A percentile compares a stretch with the other conserved stretches of the same genome.
Conservation (phyloP, 2,797 vertebrate species). For the Betta splendens region DNA sequence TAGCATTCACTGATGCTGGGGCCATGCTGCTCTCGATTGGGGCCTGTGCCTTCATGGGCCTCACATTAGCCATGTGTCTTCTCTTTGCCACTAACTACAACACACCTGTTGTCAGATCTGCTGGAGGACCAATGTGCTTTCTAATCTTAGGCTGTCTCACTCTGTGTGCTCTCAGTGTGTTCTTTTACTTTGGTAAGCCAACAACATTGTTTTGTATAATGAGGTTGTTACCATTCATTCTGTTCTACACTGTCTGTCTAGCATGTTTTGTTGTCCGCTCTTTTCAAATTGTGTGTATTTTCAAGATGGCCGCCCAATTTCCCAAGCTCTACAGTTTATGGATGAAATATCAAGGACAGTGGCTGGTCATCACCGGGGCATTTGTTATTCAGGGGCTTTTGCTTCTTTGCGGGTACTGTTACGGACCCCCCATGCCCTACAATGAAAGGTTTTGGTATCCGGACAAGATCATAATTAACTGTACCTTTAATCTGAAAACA, state of each 20-base stretch:
- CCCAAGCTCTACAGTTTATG: constrained; percentile 78
- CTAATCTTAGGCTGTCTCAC: constrained; percentile 83
- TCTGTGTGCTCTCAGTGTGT: constrained; percentile 72
- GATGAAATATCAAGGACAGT: constrained; percentile 79
- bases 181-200: constrained; percentile 82
- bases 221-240: constrained; percentile 64
- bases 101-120: constrained; percentile 86
- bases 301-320: constrained; percentile 83
- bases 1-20: constrained; percentile 68
- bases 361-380: constrained; percentile 69
- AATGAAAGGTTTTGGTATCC: constrained; percentile 57
- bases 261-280: constrained; percentile 84
- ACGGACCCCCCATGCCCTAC: constrained; percentile 55
- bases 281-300: constrained; percentile 88
- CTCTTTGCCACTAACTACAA: constrained; percentile 79
- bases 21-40: constrained; percentile 69
- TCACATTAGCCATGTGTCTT: constrained; percentile 58
- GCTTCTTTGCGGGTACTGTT: constrained; percentile 47
- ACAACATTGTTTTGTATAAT: constrained; percentile 68
- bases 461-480: constrained; percentile 77
- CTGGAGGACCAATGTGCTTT: constrained; percentile 85
- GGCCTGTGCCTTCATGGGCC: constrained; percentile 58
- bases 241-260: constrained; percentile 81
- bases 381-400: constrained; percentile 69
- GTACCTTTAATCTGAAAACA: constrained; percentile 49